A percentile compares a stretch with the other conserved stretches of the same genome.
phyloP scores from a whole-genome alignment of 1,140 invertebrate species.

The Stegodyphus mimosarum region DNA sequence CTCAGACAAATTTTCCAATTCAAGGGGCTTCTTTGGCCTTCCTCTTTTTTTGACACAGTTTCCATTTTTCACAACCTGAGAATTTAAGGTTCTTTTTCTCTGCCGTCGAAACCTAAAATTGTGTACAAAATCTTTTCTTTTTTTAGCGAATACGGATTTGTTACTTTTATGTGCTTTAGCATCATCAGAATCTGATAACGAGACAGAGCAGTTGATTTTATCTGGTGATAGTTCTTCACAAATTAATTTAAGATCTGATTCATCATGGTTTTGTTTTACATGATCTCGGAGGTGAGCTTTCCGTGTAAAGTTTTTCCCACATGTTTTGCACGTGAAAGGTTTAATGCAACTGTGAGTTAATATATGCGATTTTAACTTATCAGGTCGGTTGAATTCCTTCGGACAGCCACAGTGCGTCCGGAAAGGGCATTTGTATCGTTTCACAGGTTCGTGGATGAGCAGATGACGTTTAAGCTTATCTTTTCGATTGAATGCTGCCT shows the following conservation, averaged over 20 bases:
- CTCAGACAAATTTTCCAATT: background rate
- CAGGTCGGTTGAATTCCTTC: constrained; percentile 76
- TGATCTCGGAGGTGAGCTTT: constrained; percentile 69
- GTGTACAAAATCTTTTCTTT: background rate
- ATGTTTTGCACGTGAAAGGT: constrained; percentile 88
- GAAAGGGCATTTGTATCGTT: constrained; percentile 78
- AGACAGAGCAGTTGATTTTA: constrained; percentile 23
- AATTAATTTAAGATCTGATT: background rate
- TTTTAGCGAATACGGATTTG: background rate
- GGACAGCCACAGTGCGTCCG: constrained; percentile 74
- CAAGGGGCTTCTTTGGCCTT: constrained; percentile 8
- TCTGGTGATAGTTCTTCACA: background rate
- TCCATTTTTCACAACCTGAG: constrained; percentile 8
- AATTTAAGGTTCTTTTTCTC: constrained; percentile 13
- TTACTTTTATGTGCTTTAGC: constrained; percentile 36
- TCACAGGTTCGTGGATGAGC: constrained; percentile 76
- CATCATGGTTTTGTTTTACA: constrained; percentile 11
- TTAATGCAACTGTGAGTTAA: constrained; percentile 66
- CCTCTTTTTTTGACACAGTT: constrained; percentile 13
- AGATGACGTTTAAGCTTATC: constrained; percentile 78
- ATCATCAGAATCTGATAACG: constrained; percentile 55
- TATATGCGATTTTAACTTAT: constrained; percentile 74
- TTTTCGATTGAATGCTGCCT: constrained; percentile 76
- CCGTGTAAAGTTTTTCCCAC: constrained; percentile 91
- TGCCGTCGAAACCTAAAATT: background rate